Base-by-base conservation (phyloP, 35 echinoderm and acorn worm species). In the Lytechinus variegatus region DNA sequence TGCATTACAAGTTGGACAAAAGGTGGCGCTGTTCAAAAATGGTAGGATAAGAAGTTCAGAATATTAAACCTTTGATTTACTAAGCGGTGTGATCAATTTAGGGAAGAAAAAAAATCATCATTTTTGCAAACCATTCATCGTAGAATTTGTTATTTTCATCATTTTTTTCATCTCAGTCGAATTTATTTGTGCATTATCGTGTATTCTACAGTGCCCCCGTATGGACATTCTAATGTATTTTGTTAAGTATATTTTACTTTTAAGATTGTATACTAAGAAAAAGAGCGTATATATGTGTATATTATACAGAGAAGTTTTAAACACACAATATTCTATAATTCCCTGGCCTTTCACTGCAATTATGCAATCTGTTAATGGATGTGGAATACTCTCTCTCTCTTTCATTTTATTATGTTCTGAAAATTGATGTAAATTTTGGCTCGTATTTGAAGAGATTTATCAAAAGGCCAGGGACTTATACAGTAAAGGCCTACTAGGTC, bases 281-380 rank as follows among this genome's bases (percentile, higher is more conserved):
- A 90, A 90, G 88, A 52, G 28, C 29, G 33, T 90, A 90, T 90
- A 90, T 90, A 29, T 90, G 88, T 90, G 88, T 90, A 90, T 54
- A 90, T 90, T 90, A 44, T 90, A 90, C 52, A 90, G 88, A 90
- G 88, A 90, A 90, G 88, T 90, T 90, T 90, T 90, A 90, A 90
- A 90, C 88, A 90, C 88, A 90, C 88, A 90, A 90, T 79, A 21
- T 90, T 90, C 28, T 90, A 90, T 90, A 90, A 90, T 5, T 90
- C 88, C 88, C 88, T 52, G 88, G 88, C 24, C 88, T 90, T 90
- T 33, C 0, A 13, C 1, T 52, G 88, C 52, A 27, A 90, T 29
- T n/a, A 24, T 16, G n/a, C 66, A 79, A 24, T 79, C 66, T n/a
- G 3, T 79, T 24, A 24, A 79, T 79, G 16, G 57, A 79, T 79